Base-by-base conservation (phyloP, 2,797 vertebrate species). In the Limnodromus scolopaceus region DNA sequence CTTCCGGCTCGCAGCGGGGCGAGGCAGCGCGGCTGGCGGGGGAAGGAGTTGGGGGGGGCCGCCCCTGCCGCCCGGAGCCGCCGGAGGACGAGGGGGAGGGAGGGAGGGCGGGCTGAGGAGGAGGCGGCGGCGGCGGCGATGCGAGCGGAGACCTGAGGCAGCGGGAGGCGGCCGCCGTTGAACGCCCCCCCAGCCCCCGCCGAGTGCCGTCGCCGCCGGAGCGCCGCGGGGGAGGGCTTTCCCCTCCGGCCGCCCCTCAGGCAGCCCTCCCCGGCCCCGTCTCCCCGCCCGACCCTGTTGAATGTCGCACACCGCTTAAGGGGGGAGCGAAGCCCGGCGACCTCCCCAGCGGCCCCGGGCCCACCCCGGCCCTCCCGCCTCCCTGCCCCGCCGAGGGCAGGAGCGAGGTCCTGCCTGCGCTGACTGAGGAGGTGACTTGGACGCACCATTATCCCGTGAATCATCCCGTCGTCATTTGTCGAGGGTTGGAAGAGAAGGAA, bases 391-490 rank as follows among this genome's bases (percentile, higher is more conserved):
- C 48, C 55, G 46, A 69, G 85, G 89, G 93, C 96, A 93, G 74
- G 51, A 72, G 82, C 57, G 87, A 71, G 89, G 75, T 88, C 65
- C 61, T 68, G 75, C 63, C 78, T 25, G 80, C 55, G 83, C 87
- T 63, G 91, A 36, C 96, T 92, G 98, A 97, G 96, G 97, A 98
- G 98, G 95, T 96, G 97, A 96, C 96, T 97, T 76, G 96, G 97
- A 88, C 95, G 94, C 96, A 36, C 68, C 80, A 95, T 95, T 97
- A 96, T 95, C 95, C 96, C 84, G 98, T 98, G 98, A 98, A 98
- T 98, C 98, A 98, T 87, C 91, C 95, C 95, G 66, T 94, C 97
- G 96, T 97, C 96, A 97, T 81, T 90, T 87, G 96, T 64, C 88
- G 77, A 76, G 97, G 97, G 96, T 94, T 58, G 92, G 95, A 71